These are phyloP conservation scores for Actenoides lindsayi DNA, from an alignment of 2,113 vertebrate species.

Conservation along the genomic window DNA sequence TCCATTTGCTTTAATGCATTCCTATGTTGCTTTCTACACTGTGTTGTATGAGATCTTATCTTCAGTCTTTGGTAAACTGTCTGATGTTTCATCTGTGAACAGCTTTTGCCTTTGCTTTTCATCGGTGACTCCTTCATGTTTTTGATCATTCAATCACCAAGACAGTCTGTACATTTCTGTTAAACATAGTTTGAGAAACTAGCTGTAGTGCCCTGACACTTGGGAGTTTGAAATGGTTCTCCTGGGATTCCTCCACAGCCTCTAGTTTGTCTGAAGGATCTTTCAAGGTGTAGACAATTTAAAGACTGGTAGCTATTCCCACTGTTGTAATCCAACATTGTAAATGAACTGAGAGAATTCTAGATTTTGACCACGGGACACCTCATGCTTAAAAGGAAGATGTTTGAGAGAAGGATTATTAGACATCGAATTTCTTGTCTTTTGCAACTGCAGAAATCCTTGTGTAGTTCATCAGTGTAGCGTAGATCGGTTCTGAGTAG, in stretches of 20 bases:
- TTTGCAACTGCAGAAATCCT: not conserved
- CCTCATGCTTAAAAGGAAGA: not conserved
- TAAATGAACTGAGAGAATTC: not conserved
- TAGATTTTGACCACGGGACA: not conserved
- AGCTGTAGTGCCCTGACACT: not conserved
- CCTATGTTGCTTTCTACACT: not conserved
- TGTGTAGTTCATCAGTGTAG: not conserved
- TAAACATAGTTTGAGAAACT: not conserved
- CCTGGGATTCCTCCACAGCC: not conserved
- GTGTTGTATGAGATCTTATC: not conserved
- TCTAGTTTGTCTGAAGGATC: not conserved
- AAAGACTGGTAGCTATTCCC: not conserved
- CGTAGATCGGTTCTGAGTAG: not conserved
- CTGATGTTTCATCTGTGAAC: not conserved
- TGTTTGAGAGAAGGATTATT: not conserved
- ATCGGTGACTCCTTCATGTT: not conserved
- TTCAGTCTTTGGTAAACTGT: not conserved
- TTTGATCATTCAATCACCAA: not conserved
- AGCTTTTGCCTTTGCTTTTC: not conserved
- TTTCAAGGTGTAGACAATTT: not conserved
- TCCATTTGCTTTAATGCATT: not conserved
- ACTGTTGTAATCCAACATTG: not conserved
- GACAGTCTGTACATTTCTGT: not conserved
- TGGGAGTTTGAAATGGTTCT: not conserved
- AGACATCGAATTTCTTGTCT: not conserved